Conservation (phyloP, 1,140 invertebrate species). For the Tribolium madens region DNA sequence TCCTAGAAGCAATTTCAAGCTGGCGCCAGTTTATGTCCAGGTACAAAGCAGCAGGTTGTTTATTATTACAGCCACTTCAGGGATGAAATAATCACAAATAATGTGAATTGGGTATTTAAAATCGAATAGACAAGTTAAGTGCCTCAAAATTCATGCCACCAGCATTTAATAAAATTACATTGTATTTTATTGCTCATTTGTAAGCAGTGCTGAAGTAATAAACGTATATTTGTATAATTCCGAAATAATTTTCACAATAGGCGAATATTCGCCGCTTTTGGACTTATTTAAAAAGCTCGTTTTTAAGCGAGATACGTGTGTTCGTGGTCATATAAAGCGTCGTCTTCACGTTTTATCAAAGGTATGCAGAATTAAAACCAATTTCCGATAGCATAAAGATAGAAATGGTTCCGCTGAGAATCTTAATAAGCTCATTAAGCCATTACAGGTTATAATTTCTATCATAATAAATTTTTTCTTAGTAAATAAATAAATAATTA, state of each 20-base stretch:
- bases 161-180: constrained; percentile 6
- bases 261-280: too few relatives aligned
- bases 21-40: constrained; percentile 32
- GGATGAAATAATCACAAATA: constrained; percentile 27
- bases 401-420: constrained; percentile 2
- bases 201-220: neutral
- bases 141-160: neutral
- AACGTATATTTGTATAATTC: neutral
- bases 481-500: constrained; percentile 21
- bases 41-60: constrained; percentile 33
- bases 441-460: neutral
- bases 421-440: constrained; percentile 29
- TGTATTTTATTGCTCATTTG: constrained; percentile 10
- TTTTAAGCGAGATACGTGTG: neutral
- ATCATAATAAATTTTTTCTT: constrained; percentile 10
- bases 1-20: neutral
- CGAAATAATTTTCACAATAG: too few relatives aligned
- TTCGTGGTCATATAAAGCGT: neutral
- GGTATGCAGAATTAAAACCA: neutral
- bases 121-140: constrained; percentile 5
- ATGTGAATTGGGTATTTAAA: constrained; percentile 2
- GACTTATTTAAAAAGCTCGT: neutral
- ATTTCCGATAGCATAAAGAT: constrained; percentile 13
- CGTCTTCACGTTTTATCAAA: neutral
- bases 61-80: constrained; percentile 16